Evolutionary conservation across 2,113 vertebrate species (phyloP).

Genomic region (Eonycteris spelaea): DNA sequence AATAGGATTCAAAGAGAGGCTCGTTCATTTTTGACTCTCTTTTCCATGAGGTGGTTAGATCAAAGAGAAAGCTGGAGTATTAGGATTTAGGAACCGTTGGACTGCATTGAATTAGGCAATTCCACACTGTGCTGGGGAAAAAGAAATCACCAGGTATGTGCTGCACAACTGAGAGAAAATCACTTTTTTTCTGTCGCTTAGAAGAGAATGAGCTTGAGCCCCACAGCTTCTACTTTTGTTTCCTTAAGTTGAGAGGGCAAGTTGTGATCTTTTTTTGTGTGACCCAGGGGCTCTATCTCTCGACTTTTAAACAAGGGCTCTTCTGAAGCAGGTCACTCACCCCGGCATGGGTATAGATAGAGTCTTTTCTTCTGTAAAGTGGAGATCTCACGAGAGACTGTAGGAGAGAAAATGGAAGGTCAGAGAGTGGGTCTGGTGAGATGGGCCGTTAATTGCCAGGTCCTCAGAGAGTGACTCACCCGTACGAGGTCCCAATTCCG

Average conservation of each 20-base stretch:
- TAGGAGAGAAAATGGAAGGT: background rate
- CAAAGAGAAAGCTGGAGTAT: background rate
- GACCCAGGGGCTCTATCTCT: background rate
- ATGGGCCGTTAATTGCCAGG: background rate
- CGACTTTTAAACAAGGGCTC: background rate
- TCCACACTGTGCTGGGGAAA: background rate
- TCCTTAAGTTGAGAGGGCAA: background rate
- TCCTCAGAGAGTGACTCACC: background rate
- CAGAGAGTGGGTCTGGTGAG: background rate
- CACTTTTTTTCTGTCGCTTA: background rate
- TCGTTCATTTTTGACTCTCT: background rate
- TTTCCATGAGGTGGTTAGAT: background rate
- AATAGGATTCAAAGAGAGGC: background rate
- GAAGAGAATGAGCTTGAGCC: background rate
- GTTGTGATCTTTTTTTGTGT: background rate
- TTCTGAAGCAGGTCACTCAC: background rate
- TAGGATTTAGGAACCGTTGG: background rate
- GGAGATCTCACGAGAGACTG: background rate
- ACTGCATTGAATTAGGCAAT: background rate
- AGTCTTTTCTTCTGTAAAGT: background rate
- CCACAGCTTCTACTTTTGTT: background rate
- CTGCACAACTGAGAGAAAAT: background rate
- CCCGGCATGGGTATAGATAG: background rate
- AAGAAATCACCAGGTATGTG: background rate
- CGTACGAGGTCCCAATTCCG: accelerated